Conservation (phyloP, 2,888 invertebrate genomes). For the Pristionchus japonicus region DNA sequence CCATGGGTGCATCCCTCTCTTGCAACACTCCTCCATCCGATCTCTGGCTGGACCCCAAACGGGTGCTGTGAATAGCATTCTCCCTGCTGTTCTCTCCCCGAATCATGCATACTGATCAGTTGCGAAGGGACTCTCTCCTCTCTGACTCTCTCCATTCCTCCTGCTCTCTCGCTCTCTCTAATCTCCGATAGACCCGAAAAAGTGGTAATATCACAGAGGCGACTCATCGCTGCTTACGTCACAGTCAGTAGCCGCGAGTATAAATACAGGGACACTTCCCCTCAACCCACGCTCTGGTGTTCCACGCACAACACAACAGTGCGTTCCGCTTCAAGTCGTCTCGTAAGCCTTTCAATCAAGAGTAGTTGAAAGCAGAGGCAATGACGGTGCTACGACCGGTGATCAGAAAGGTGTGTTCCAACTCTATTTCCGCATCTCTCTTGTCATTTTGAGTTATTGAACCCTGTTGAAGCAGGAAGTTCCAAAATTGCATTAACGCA, state of each 20-base stretch:
- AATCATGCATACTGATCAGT: constrained; percentile 16
- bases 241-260: neutral
- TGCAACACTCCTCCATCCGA: neutral
- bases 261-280: neutral
- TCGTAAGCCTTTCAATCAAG: neutral
- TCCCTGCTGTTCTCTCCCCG: neutral
- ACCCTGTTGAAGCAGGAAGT: too few relatives aligned
- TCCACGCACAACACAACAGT: neutral
- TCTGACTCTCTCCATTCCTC: neutral
- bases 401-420: constrained; percentile 20
- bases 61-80: neutral
- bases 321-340: neutral
- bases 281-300: neutral
- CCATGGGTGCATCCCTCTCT: too few relatives aligned
- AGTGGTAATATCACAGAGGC: neutral
- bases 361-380: constrained; percentile 5
- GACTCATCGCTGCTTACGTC: neutral
- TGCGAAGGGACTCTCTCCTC: neutral
- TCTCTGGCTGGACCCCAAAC: neutral
- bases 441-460: too few relatives aligned
- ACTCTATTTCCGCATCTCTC: too few relatives aligned
- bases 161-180: neutral
- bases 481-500: too few relatives aligned
- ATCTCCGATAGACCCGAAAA: neutral
- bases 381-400: constrained; percentile 5